Evolutionary conservation across 1,140 invertebrate genomes (phyloP).

Genomic region (Diabrotica virgifera): DNA sequence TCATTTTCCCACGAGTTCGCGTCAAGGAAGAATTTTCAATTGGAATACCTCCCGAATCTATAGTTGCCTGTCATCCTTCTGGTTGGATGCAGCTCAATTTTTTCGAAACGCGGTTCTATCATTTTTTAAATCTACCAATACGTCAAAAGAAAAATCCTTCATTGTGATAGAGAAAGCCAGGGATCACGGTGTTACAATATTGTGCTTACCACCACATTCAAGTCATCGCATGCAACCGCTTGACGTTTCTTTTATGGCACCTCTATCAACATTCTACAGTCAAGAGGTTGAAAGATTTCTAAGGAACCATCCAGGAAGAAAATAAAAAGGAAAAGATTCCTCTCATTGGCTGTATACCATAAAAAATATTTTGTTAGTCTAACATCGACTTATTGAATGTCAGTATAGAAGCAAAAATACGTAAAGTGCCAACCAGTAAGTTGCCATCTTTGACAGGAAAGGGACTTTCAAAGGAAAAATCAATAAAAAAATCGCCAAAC

Average conservation of each 20-base stretch:
- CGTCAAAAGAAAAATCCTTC: constrained; percentile 24
- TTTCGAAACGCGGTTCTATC: constrained; percentile 25
- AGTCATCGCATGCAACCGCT: constrained; percentile 25
- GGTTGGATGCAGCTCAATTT: constrained; percentile 25
- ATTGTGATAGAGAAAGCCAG: constrained; percentile 21
- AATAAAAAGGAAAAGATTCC: no score
- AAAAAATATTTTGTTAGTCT: no score
- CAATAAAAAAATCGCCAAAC: no score
- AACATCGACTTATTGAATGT: no score
- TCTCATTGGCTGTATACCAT: no score
- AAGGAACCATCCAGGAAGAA: constrained; percentile 22
- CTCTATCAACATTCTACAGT: constrained; percentile 25
- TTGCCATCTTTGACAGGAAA: no score
- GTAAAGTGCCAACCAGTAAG: no score
- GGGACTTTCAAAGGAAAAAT: no score
- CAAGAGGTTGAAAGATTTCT: constrained; percentile 29
- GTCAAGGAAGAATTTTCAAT: constrained; percentile 34
- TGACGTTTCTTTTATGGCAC: constrained; percentile 28
- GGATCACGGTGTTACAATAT: constrained; percentile 21
- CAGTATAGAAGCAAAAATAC: no score
- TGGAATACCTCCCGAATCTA: constrained; percentile 22
- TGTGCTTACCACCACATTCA: no score
- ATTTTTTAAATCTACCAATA: constrained; percentile 25
- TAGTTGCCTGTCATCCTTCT: constrained; percentile 21
- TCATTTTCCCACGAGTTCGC: constrained; percentile 29